A percentile compares a stretch with the other conserved stretches of the same genome.
Evolutionary conservation across 1,140 invertebrate genomes (phyloP).

Genomic region (Leptinotarsa undecemlineata): DNA sequence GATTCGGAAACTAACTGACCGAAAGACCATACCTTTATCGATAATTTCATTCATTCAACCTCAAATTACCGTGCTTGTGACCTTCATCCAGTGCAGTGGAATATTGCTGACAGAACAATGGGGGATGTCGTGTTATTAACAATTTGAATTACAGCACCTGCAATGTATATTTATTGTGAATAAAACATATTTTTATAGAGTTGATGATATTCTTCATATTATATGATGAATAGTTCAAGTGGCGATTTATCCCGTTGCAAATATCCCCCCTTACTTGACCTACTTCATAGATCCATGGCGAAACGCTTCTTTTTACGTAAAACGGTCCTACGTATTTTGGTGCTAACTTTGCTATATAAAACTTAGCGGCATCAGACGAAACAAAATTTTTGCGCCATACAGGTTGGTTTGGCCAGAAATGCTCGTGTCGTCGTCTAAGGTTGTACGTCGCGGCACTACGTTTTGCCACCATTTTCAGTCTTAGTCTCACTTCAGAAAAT

Average conservation of each 20-base stretch:
- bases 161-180: no score
- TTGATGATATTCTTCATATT: no score
- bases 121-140: no score
- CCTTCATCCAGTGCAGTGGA: no score
- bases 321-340: conserved; percentile 31
- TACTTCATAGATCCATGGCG: not conserved
- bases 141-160: no score
- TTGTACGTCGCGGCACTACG: not conserved
- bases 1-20: no score
- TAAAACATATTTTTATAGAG: no score
- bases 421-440: not conserved
- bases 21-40: no score
- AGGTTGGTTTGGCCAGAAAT: conserved; percentile 17
- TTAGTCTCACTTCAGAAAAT: conserved; percentile 12
- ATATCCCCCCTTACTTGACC: not conserved
- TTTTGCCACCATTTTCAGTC: not conserved
- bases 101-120: no score
- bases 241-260: not conserved
- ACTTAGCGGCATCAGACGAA: conserved; percentile 29
- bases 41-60: no score
- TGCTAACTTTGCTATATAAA: conserved; percentile 33
- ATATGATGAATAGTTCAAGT: no score
- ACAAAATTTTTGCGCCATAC: conserved; percentile 31
- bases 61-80: no score
- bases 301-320: not conserved